A percentile compares a stretch with the other conserved stretches of the same genome.
Evolutionary conservation across 2,888 invertebrate species (phyloP).

Genomic region (Caenorhabditis imperialis): DNA sequence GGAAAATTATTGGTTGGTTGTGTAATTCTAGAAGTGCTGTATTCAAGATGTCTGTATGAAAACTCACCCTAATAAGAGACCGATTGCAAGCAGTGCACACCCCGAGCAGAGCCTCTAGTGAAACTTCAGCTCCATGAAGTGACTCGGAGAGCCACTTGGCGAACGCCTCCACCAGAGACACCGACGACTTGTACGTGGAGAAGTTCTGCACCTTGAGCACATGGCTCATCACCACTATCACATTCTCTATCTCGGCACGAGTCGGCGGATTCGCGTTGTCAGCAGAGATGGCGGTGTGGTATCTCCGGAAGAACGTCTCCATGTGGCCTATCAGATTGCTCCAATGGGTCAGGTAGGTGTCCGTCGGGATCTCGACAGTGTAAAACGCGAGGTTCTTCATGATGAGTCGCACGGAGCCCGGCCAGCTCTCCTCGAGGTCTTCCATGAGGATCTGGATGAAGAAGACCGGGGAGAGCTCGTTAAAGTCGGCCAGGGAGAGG

Average conservation of each 20-base stretch:
- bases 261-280: slow-evolving; percentile 58
- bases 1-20: too few species aligned
- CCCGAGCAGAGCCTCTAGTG: slow-evolving; percentile 85
- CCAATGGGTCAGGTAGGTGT: slow-evolving; percentile 87
- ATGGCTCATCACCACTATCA: slow-evolving; percentile 80
- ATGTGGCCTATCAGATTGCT: slow-evolving; percentile 88
- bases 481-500: slow-evolving; percentile 93
- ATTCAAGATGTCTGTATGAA: not conserved
- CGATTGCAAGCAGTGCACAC: slow-evolving; percentile 91
- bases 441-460: slow-evolving; percentile 92
- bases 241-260: slow-evolving; percentile 78
- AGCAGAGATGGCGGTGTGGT: slow-evolving; percentile 67
- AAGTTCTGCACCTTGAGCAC: slow-evolving; percentile 88
- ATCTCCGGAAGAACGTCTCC: slow-evolving; percentile 87
- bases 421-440: slow-evolving; percentile 87
- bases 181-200: slow-evolving; percentile 86
- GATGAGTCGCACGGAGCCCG: slow-evolving; percentile 86
- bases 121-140: slow-evolving; percentile 90
- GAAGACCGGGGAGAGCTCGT: slow-evolving; percentile 93
- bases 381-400: slow-evolving; percentile 93
- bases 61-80: slow-evolving; percentile 83
- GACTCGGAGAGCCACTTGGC: slow-evolving; percentile 93
- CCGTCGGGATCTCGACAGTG: slow-evolving; percentile 84
- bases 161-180: slow-evolving; percentile 96
- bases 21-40: too few species aligned